Percentiles rank a stretch among this genome's conserved stretches.
Conservation (phyloP, 2,113 vertebrate species). For the Ovis aries region DNA sequence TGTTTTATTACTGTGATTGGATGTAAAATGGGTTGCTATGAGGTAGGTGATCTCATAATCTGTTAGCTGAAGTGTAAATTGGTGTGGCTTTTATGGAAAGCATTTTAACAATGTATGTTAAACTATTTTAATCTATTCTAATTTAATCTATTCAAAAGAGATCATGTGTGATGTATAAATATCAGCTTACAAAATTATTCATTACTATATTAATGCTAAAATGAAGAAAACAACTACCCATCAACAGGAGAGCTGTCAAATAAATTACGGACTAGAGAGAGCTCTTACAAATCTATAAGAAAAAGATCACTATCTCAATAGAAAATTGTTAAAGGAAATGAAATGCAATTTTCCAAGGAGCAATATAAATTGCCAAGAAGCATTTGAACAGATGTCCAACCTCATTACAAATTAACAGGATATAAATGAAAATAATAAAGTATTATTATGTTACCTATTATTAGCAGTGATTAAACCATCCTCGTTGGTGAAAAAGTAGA, state of each 20-base stretch:
- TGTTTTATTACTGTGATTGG: not conserved
- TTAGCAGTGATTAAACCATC: not conserved
- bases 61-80: not conserved
- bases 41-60: not conserved
- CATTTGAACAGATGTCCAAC: not conserved
- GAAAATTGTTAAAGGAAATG: not conserved
- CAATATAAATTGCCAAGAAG: not conserved
- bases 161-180: not conserved
- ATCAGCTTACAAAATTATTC: not conserved
- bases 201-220: not conserved
- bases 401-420: not conserved
- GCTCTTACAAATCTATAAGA: not conserved
- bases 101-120: not conserved
- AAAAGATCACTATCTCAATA: not conserved
- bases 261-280: not conserved
- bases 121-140: not conserved
- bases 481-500: not conserved
- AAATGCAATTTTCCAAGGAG: not conserved
- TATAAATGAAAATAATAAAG: constrained; percentile 3
- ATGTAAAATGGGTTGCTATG: not conserved
- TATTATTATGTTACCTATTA: not conserved
- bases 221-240: not conserved
- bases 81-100: not conserved
- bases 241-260: not conserved
- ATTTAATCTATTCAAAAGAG: not conserved